phyloP scores from a whole-genome alignment of 2,888 invertebrate species.

The Drosophila rellima region DNA sequence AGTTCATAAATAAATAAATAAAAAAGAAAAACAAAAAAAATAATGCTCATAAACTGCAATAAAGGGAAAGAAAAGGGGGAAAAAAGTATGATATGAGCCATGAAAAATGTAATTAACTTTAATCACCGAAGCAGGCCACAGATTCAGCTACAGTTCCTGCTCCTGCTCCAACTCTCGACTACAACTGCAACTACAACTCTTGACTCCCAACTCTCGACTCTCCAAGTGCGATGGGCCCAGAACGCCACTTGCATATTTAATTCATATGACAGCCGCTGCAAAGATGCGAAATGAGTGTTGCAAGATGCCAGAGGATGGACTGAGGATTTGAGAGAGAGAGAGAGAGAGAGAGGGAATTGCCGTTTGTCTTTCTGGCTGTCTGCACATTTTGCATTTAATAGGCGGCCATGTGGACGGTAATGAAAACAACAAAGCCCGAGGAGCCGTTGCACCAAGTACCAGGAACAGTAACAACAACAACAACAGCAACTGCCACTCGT shows the following conservation, averaged over 20 bases:
- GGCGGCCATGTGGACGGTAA: constrained; percentile 77
- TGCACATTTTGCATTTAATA: constrained; percentile 80
- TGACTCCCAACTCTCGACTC: neutral
- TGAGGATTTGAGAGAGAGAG: neutral
- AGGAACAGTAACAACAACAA: constrained; percentile 31
- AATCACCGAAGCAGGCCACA: constrained; percentile 71
- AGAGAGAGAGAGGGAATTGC: constrained; percentile 3
- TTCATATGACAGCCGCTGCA: constrained; percentile 65
- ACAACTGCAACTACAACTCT: constrained; percentile 16
- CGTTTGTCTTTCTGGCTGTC: constrained; percentile 77
- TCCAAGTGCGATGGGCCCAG: constrained; percentile 33
- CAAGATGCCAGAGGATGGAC: neutral
- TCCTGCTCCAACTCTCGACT: constrained; percentile 9
- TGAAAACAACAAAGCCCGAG: constrained; percentile 79
- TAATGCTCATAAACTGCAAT: constrained; percentile 38
- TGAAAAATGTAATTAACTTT: constrained; percentile 81
- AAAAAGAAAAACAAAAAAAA: constrained; percentile 21
- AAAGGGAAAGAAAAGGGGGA: constrained; percentile 6
- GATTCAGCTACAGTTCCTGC: constrained; percentile 14
- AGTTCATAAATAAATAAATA: constrained; percentile 46
- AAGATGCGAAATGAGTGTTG: constrained; percentile 37
- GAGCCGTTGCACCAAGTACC: constrained; percentile 46
- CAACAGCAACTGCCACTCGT: constrained; percentile 60
- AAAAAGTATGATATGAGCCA: constrained; percentile 67
- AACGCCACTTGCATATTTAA: constrained; percentile 75